Percentiles rank a stretch among this genome's conserved stretches.
Evolutionary conservation across 2,888 invertebrate genomes (phyloP).

Genomic region (Steinernema carpocapsae): DNA sequence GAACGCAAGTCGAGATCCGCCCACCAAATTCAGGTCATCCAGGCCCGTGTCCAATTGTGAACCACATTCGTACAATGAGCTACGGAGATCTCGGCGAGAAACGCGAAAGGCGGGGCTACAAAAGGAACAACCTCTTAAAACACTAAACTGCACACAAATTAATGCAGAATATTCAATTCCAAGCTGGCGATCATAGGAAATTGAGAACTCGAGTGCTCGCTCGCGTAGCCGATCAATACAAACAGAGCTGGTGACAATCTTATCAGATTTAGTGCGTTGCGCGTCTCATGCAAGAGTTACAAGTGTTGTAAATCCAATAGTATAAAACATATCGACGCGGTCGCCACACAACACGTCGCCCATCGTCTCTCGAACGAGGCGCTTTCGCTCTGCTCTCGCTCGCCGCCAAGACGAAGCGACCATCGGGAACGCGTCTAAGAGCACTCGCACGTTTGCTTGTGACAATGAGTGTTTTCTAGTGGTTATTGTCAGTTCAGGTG

Average conservation of each 20-base stretch:
- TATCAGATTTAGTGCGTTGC: too few species aligned
- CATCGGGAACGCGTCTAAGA: slow-evolving; percentile 3
- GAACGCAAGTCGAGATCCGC: too few species aligned
- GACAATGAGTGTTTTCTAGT: slow-evolving; percentile 18
- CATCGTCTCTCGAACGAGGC: background rate
- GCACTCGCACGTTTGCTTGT: slow-evolving; percentile 7
- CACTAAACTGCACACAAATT: too few species aligned
- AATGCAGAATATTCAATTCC: too few species aligned
- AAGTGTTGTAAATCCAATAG: slow-evolving; percentile 21
- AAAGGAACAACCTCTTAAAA: slow-evolving; percentile 25
- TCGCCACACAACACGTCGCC: background rate
- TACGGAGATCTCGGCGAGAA: background rate
- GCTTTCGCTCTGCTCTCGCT: background rate
- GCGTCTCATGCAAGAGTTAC: background rate
- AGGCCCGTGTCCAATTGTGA: too few species aligned
- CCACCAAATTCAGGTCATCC: too few species aligned
- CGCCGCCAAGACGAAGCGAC: slow-evolving; percentile 1
- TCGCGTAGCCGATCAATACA: too few species aligned
- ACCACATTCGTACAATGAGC: background rate
- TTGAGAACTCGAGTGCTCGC: too few species aligned
- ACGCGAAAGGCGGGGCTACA: slow-evolving; percentile 13
- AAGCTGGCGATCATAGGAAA: too few species aligned
- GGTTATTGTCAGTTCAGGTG: slow-evolving; percentile 24
- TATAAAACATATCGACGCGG: background rate
- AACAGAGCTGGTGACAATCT: too few species aligned